A percentile compares a stretch with the other conserved stretches of the same genome.
phyloP scores from a whole-genome alignment of 2,113 vertebrate genomes.

The Zootoca vivipara region DNA sequence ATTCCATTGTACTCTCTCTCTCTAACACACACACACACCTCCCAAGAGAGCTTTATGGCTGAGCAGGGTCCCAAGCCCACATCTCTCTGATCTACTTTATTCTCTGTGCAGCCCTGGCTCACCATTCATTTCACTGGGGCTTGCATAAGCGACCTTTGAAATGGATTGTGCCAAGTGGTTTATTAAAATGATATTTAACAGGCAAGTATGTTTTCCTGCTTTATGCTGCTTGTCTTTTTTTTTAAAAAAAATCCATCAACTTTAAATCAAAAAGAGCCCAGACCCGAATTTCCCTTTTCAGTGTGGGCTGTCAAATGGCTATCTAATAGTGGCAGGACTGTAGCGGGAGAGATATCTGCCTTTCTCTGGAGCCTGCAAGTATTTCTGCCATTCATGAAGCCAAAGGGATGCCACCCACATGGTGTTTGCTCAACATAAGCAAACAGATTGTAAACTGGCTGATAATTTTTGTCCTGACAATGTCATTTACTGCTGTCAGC shows the following conservation, averaged over 20 bases:
- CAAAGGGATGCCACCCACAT: conserved; percentile 99
- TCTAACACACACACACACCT: too few species aligned
- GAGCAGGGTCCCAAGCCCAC: not conserved
- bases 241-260: conserved; percentile 29
- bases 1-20: too few species aligned
- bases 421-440: conserved; percentile 99
- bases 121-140: not conserved
- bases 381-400: conserved; percentile 94
- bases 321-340: conserved; percentile 92
- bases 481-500: conserved; percentile 99
- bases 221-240: conserved; percentile 52
- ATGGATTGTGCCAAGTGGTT: conserved; percentile 57
- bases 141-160: not conserved
- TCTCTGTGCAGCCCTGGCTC: not conserved
- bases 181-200: conserved; percentile 62
- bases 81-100: not conserved
- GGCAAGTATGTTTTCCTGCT: conserved; percentile 72
- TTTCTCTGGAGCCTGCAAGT: conserved; percentile 86
- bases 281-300: conserved; percentile 83
- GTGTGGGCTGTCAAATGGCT: conserved; percentile 91
- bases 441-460: conserved; percentile 99
- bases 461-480: conserved; percentile 99
- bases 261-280: conserved; percentile 31
- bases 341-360: conserved; percentile 90
- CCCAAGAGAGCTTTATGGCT: not conserved